Evolutionary conservation across 2,888 invertebrate genomes (phyloP), one percentile per base, ranked within the genome.

Genomic region (Strigamia crassipes): DNA sequence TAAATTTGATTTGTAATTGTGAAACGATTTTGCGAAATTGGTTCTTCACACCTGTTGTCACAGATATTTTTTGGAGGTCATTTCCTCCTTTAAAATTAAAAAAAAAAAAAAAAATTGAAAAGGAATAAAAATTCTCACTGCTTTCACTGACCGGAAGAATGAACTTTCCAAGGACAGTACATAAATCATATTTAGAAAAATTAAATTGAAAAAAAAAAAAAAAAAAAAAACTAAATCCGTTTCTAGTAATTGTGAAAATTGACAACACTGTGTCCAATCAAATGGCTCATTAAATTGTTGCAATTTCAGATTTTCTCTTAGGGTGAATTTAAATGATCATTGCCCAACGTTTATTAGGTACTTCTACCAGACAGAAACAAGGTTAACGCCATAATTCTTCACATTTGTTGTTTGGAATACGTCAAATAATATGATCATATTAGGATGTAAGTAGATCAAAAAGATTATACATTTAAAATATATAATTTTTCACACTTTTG

Each of bases 71-170:
- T 51, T 51, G n/a, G 51, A 51, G 51, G 51, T 51, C 51, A 51
- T n/a, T 51, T 51, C 51, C 51, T 51, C n/a, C 51, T 51, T 51
- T 15, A 51, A 51, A 15, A 18, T n/a, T 15, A 51, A 51, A n/a
- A 15, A 51, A n/a, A 51, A 51, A n/a, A 18, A n/a, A 15, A 51
- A n/a, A 51, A 51, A n/a, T 4, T 46, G 46, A 13, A n/a, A n/a
- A n/a, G n/a, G n/a, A n/a, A 34, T 6, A 34, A 34, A 34, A 34
- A 34, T n/a, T 51, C 8, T 15, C 6, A n/a, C 18, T 51, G n/a
- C 51, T 51, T 51, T 51, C 51, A 51, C 51, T 51, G 51, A 51
- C 51, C n/a, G 51, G 51, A 51, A 51, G 51, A 51, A 51, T 51
- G 51, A 51, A 51, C 51, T 51, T 18, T n/a, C 51, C 51, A 51